Conservation (phyloP, 2,113 vertebrate genomes). For the Oenanthe melanoleuca region DNA sequence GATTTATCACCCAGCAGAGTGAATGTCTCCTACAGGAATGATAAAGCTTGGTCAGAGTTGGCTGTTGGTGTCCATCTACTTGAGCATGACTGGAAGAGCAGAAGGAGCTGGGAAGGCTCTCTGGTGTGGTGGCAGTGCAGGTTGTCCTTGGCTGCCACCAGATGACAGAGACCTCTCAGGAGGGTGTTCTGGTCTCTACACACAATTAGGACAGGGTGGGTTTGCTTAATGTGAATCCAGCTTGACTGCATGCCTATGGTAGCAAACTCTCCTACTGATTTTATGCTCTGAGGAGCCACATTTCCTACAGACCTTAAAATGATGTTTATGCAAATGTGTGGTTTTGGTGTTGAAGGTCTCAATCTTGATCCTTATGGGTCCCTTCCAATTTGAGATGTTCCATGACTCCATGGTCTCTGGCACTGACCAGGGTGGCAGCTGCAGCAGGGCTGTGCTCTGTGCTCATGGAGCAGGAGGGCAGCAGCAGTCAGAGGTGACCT, state of each 20-base stretch:
- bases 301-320: not conserved
- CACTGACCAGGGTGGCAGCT: not conserved
- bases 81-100: not conserved
- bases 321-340: not conserved
- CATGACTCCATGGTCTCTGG: not conserved
- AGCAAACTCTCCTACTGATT: not conserved
- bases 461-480: not conserved
- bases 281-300: not conserved
- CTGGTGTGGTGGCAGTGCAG: not conserved
- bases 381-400: not conserved
- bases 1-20: not conserved
- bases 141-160: not conserved
- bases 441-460: not conserved
- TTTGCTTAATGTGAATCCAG: not conserved
- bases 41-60: not conserved
- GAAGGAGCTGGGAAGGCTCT: not conserved
- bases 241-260: not conserved
- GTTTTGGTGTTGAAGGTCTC: not conserved
- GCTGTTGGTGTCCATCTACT: not conserved
- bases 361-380: accelerated
- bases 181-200: not conserved
- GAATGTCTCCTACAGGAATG: not conserved
- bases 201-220: accelerated
- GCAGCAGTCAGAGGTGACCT: not conserved
- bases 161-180: not conserved